Conservation (phyloP, 2,797 vertebrate species). For the Sebastiscus albofasciatus region DNA sequence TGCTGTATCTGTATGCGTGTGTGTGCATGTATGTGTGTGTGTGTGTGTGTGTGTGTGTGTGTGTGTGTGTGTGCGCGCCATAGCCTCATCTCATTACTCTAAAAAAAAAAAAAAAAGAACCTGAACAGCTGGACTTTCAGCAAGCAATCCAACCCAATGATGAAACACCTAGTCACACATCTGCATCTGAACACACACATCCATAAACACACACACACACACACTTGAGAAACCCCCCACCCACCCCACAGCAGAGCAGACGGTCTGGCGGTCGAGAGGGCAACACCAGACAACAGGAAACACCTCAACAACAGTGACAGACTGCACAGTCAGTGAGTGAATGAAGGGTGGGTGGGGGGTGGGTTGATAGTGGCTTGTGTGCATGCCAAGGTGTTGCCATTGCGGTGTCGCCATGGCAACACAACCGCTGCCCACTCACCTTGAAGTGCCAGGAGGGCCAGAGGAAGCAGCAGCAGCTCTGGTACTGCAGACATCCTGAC, state of each 20-base stretch:
- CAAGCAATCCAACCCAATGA: slow-evolving; percentile 7
- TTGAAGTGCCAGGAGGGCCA: slow-evolving; percentile 68
- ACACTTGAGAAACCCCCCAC: neutral
- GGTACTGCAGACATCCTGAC: slow-evolving; percentile 70
- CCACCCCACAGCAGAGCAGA: neutral
- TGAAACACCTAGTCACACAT: slow-evolving; percentile 8
- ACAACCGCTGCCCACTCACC: slow-evolving; percentile 74
- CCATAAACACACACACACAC: neutral
- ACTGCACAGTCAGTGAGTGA: slow-evolving; percentile 1
- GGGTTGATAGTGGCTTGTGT: neutral
- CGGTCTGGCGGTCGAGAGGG: neutral
- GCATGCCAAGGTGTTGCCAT: slow-evolving; percentile 31
- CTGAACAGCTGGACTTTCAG: slow-evolving; percentile 57
- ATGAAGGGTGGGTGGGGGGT: neutral
- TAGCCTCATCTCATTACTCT: slow-evolving; percentile 37
- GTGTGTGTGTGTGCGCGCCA: neutral
- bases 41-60: too few species aligned
- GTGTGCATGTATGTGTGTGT: neutral
- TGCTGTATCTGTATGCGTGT: neutral
- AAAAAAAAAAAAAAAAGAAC: too few species aligned
- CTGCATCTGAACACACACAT: neutral
- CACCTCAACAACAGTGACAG: neutral
- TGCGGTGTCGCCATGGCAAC: slow-evolving; percentile 13
- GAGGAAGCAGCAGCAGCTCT: slow-evolving; percentile 56
- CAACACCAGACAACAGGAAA: slow-evolving; percentile 5